Evolutionary conservation across 2,888 invertebrate genomes (phyloP), one percentile per base, ranked within the genome.

Genomic region (Salticus scenicus): DNA sequence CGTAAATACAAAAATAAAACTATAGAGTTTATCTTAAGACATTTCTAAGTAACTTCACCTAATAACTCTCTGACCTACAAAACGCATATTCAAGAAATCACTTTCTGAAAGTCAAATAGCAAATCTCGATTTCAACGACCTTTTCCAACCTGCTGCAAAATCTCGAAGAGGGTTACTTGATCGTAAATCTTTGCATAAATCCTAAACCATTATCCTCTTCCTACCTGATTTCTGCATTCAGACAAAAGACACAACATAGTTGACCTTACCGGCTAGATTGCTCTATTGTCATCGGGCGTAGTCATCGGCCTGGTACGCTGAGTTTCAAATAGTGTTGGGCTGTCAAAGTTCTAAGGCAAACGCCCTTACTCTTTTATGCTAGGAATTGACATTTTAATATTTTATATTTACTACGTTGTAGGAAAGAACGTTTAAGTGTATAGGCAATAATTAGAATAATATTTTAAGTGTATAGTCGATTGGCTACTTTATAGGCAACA

Each of bases 111-210:
- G 66, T 41, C 41, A 20, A 57, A 78, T 70, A 33, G 66, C 69
- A 69, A 70, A 77, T 72, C 69, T 81, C 80, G 63, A 82, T 82
- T 82, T 82, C 81, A 82, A 67, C 75, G 75, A 82, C 81, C 81
- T 81, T 64, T 71, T 51, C 41, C 28, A 51, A 30, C 41, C 47
- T 71, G 78, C 74, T 69, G 57, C 69, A 70, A 81, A 69, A 47
- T 70, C 70, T 41, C 31, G 31, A 30, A 20, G 73, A 73, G 69
- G 37, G 66, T 73, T 64, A 73, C 79, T 79, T 24, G 73, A 67
- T 74, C 67, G 57, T 81, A 81, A 81, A 81, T 81, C 73, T 67
- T 57, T 8, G 66, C 42, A 51, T 24, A 72, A 72, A n/a, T 72
- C 79, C 66, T 33, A 41, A 77, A 37, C 33, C 41, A 63, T 70